These are phyloP conservation scores for Ectemnius lituratus DNA, from an alignment of 2,888 invertebrate species.

Conservation along the genomic window DNA sequence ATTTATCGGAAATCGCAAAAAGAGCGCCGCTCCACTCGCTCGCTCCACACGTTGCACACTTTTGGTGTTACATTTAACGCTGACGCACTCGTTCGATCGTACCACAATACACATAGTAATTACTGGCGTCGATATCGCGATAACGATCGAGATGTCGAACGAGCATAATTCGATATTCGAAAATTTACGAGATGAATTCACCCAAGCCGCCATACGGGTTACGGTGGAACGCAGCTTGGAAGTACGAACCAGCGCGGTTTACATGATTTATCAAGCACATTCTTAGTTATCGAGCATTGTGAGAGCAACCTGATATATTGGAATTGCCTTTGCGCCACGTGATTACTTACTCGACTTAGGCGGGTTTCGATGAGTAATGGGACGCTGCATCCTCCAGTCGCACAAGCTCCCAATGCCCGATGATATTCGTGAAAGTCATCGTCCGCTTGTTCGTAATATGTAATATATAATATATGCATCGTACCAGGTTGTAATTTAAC, in stretches of 20 bases:
- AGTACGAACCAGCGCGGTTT: slow-evolving; percentile 9
- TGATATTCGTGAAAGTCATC: too few species aligned
- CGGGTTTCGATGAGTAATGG: slow-evolving; percentile 7
- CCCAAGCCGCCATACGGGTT: neutral
- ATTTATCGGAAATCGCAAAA: slow-evolving; percentile 33
- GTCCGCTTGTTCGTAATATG: too few species aligned
- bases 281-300: slow-evolving; percentile 15
- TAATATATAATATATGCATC: too few species aligned
- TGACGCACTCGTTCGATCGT: neutral
- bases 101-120: slow-evolving; percentile 26
- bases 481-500: too few species aligned
- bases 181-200: neutral
- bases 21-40: neutral
- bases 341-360: slow-evolving; percentile 8
- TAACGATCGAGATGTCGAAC: slow-evolving; percentile 11
- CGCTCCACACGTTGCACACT: too few species aligned
- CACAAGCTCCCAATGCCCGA: too few species aligned
- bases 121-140: neutral
- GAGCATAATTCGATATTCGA: neutral
- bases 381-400: too few species aligned
- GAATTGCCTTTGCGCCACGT: neutral
- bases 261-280: slow-evolving; percentile 19
- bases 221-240: neutral
- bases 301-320: neutral
- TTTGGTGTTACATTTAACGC: slow-evolving; percentile 22